Evolutionary conservation across 30 jellyfish, hydroid and myxozoan species (phyloP), one percentile per base, ranked within the genome.

Genomic region (Clytia hemisphaerica): DNA sequence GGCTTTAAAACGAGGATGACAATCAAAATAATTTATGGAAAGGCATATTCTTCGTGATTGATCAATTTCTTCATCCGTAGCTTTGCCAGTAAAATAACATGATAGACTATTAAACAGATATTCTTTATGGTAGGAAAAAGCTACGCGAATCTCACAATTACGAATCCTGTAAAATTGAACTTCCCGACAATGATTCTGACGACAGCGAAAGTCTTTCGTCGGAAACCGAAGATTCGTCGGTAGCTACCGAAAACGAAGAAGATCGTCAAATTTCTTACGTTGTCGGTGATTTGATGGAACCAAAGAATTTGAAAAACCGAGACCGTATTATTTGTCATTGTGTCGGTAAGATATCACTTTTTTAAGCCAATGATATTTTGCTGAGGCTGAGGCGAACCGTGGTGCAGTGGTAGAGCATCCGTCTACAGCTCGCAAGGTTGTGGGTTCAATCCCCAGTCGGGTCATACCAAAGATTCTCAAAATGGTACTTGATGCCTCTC

Each of bases 221-320:
- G 6, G 74, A 37, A 0, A 82, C 58, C 32, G 94, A 80, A 3
- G 75, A 26, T 1, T 44, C 73, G 9, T 48, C 78, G 27, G 94
- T 63, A 4, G 94, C 71, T 27, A 83, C 65, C 0, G 93, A 78
- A 5, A 63, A 37, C 7, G 89, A 50, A 16, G 35, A 45, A 6
- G 14, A 59, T 2, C 27, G 32, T 2, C 93, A 79, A 45, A 67
- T 88, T 24, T 29, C 75, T 25, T 88, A 88, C 57, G 89, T 75
- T 58, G 97, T 88, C 51, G 97, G 97, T 51, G 97, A 88, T 58
- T 94, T 88, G 38, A 78, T 92, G n/a, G 62, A 50, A 33, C 97
- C 97, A n/a, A 27, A 38, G 33, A 54, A 59, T 25, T 25, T 68
- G 2, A 82, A 72, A 27, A 34, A 50, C 1, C 46, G 45, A 67